Evolutionary conservation across 1,140 invertebrate genomes (phyloP), one percentile per base, ranked within the genome.

Genomic region (Solenopsis fugax): DNA sequence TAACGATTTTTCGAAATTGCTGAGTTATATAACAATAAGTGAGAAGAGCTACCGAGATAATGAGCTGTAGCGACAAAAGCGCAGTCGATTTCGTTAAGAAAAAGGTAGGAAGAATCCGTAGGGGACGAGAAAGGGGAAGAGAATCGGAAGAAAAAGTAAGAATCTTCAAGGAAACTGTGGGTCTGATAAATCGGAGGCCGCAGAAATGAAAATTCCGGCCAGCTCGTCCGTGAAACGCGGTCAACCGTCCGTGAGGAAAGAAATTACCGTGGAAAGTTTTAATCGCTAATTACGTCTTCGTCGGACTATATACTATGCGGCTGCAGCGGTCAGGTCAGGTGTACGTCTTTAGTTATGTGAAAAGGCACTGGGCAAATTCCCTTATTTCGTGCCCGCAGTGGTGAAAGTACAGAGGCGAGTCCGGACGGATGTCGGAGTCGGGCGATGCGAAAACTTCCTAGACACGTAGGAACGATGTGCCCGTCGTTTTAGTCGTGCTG

Each of bases 381-480:
- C 73, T 86, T 89, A 90, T 91, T 91, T 89, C 87, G 60, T 78
- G 67, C 77, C 29, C 50, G 60, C 85, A 71, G 72, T 65, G 56
- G 88, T 29, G 85, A 73, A 72, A 71, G 81, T 50, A 77, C 41
- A 85, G 77, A 80, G 72, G 81, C 58, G 64, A 65, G 71, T 60
- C 41, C 41, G 78, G 90, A 87, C 78, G 73, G 75, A 90, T 75
- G 86, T 88, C 67, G 76, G 29, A 37, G 89, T 52, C 58, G 62
- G 72, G 21, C 87, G 89, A 90, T 72, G 89, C 58, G 89, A 88
- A 88, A 90, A 90, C 87, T 90, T 92, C 60, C 87, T 41, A 65
- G 65, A 89, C 90, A 93, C 92, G 91, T 90, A 93, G 89, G 54
- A 75, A 87, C 91, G 87, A 92, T 91, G 90, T 91, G 87, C 91